Percentiles rank a stretch among this genome's conserved stretches.
Evolutionary conservation across 2,113 vertebrate genomes (phyloP).

Genomic region (Dasyprocta punctata): DNA sequence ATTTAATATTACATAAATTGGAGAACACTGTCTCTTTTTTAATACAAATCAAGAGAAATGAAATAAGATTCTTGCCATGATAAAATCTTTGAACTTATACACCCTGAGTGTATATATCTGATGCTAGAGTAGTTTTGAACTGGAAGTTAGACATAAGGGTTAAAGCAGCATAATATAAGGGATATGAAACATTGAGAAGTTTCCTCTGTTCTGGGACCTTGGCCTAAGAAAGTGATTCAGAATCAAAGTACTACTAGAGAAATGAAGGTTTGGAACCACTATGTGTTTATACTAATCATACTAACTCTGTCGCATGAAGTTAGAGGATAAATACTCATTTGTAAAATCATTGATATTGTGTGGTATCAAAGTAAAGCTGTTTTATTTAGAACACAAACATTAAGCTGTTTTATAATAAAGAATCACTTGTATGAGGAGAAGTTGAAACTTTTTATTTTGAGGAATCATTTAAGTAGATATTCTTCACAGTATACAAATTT

Average conservation of each 20-base stretch:
- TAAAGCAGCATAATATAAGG: background rate
- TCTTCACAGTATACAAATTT: background rate
- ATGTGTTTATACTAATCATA: background rate
- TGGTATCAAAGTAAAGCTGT: background rate
- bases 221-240: background rate
- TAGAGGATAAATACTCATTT: background rate
- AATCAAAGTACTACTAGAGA: slow-evolving; percentile 8
- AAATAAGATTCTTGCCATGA: background rate
- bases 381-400: background rate
- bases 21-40: background rate
- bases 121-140: background rate
- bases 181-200: background rate
- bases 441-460: background rate
- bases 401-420: background rate
- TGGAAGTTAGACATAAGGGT: background rate
- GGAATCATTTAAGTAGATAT: background rate
- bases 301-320: background rate
- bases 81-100: background rate
- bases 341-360: background rate
- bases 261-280: slow-evolving; percentile 29
- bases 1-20: background rate
- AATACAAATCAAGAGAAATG: background rate
- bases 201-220: background rate
- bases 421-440: background rate
- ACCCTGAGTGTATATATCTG: background rate